Conservation (phyloP, 2,888 invertebrate species). For the Rhamnusium bicolor region DNA sequence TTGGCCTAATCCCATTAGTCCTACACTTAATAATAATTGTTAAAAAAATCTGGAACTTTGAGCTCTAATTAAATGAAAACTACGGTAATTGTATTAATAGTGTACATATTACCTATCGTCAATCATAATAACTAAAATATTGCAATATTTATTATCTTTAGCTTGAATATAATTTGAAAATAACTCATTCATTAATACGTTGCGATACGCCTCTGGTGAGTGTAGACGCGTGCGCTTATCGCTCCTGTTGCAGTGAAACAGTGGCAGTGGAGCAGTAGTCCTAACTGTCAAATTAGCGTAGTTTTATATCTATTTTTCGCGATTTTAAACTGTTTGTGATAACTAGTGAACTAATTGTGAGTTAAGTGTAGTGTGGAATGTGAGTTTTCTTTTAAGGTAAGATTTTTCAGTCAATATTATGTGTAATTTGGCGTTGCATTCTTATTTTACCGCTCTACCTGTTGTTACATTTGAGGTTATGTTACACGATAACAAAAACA, state of each 20-base stretch:
- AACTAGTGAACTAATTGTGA: slow-evolving; percentile 36
- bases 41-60: too few relatives aligned
- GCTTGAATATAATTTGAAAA: too few relatives aligned
- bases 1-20: too few relatives aligned
- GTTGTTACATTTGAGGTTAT: slow-evolving; percentile 48
- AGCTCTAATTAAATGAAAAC: too few relatives aligned
- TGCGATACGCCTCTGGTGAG: slow-evolving; percentile 10
- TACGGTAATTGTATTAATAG: too few relatives aligned
- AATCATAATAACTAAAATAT: too few relatives aligned
- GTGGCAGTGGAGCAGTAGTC: slow-evolving; percentile 32
- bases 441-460: slow-evolving; percentile 35
- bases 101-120: too few relatives aligned
- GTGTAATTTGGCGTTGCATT: background rate
- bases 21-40: too few relatives aligned
- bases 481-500: slow-evolving; percentile 37
- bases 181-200: background rate
- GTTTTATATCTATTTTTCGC: slow-evolving; percentile 46
- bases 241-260: slow-evolving; percentile 23
- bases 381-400: slow-evolving; percentile 43
- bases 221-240: slow-evolving; percentile 18
- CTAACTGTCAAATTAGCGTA: slow-evolving; percentile 52
- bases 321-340: slow-evolving; percentile 38
- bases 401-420: slow-evolving; percentile 29
- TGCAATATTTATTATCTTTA: too few relatives aligned
- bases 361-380: slow-evolving; percentile 35